These are phyloP conservation scores for Pollenia angustigena DNA, from an alignment of 2,888 invertebrate species.

Conservation along the genomic window DNA sequence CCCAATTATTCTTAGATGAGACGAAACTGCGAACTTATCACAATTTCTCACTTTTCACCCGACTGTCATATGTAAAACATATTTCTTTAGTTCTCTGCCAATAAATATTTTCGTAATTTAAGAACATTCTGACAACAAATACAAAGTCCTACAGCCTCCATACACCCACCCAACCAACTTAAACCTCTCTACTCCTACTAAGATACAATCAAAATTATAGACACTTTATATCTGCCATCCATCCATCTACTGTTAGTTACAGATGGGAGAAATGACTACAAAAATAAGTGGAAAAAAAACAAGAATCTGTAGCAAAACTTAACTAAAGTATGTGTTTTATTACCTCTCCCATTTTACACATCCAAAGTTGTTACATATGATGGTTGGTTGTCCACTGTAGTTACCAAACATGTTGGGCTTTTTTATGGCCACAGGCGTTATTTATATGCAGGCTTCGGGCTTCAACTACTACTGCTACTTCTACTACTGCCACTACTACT, in stretches of 20 bases:
- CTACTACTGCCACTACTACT: not conserved
- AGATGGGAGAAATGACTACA: conserved; percentile 33
- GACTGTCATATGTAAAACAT: conserved; percentile 77
- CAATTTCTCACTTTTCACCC: conserved; percentile 64
- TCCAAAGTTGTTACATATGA: conserved; percentile 68
- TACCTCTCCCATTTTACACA: conserved; percentile 63
- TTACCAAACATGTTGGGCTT: conserved; percentile 80
- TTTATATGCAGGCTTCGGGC: conserved; percentile 79
- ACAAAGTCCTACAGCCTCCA: not conserved
- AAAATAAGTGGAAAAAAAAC: conserved; percentile 13
- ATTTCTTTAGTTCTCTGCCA: conserved; percentile 83
- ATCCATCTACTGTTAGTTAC: not conserved
- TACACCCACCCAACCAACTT: not conserved
- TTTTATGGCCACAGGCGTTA: conserved; percentile 84
- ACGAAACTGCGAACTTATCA: conserved; percentile 45
- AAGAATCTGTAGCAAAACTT: conserved; percentile 55
- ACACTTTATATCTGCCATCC: conserved; percentile 63
- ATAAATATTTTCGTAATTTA: conserved; percentile 82
- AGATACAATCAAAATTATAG: conserved; percentile 65
- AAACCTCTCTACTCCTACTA: conserved; percentile 23
- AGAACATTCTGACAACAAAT: conserved; percentile 41
- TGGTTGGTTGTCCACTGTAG: conserved; percentile 79
- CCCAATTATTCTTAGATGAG: too few species aligned
- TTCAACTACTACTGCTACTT: conserved; percentile 39
- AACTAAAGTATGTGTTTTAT: conserved; percentile 73